Conservation (phyloP, 1,140 invertebrate genomes). For the Aphaenogaster ashmeadi region DNA sequence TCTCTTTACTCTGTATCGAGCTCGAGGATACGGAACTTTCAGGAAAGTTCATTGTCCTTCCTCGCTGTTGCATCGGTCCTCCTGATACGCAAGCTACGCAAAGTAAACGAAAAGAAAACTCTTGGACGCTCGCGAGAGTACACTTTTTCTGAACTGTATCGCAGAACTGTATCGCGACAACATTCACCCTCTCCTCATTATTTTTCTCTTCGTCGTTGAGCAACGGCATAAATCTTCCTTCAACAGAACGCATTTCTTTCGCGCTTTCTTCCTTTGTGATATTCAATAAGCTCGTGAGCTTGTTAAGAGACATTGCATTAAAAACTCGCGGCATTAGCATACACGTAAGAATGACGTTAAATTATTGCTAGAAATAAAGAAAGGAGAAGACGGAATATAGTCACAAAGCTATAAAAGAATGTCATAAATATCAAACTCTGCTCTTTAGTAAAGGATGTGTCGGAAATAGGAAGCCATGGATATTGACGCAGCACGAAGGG, state of each 20-base stretch:
- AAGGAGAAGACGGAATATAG: not conserved
- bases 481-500: constrained; percentile 17
- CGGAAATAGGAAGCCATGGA: not conserved
- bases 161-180: constrained; percentile 36
- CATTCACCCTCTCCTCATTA: constrained; percentile 38
- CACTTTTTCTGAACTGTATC: constrained; percentile 35
- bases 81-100: constrained; percentile 10
- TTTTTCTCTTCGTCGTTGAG: constrained; percentile 45
- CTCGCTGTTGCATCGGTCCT: constrained; percentile 24
- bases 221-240: constrained; percentile 47
- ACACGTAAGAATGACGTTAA: constrained; percentile 14
- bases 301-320: constrained; percentile 47
- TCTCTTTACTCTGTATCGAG: not conserved
- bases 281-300: constrained; percentile 48
- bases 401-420: constrained; percentile 13
- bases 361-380: not conserved
- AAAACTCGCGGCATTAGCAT: not conserved
- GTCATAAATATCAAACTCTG: constrained; percentile 27
- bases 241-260: constrained; percentile 42
- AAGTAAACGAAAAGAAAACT: constrained; percentile 19
- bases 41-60: constrained; percentile 34
- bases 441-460: not conserved
- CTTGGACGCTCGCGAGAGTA: constrained; percentile 1
- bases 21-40: not conserved
- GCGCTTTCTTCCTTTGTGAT: not conserved